Base-by-base conservation (phyloP, 1,140 invertebrate species). In the Maconellicoccus hirsutus region DNA sequence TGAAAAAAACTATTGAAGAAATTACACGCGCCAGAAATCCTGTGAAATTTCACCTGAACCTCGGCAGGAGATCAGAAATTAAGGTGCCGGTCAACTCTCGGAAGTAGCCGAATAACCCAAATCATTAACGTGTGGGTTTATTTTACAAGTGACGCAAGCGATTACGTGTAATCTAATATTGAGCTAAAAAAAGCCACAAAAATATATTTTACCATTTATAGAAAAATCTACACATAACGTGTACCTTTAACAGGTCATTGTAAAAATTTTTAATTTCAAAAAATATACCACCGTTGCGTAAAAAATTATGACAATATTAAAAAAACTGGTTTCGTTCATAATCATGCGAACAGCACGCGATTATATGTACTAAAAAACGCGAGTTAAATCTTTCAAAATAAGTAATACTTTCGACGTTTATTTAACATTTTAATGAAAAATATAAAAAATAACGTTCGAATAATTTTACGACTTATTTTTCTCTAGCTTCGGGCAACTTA, bases 401-500 rank as follows among this genome's bases (percentile, higher is more conserved):
- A 52, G 12, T 19, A 52, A 52, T 19, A 52, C 12, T 3, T 52
- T 16, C 4, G n/a, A 52, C 42, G 42, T 52, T 52, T 52, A 52
- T 52, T 52, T 14, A 19, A 52, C 42, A 52, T 52, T 52, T 52
- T 52, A 52, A 52, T 52, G 42, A 52, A 52, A 52, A 52, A 52
- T 52, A 16, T 52, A 52, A 52, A 52, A 52, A 52, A 52, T 52
- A 52, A 52, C 42, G 42, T 52, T 52, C 2, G 6, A 14, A 33
- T 52, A 16, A 52, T 52, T 52, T 52, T 52, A 52, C 42, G 42
- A 52, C 42, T 52, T 52, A 52, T 52, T 52, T 52, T 52, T 52
- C n/a, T 16, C 2, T 16, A 52, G 4, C 42, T 19, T 52, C 42
- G 42, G 42, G 42, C 42, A 8, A 16, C n/a, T 52, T 52, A 16